Conservation (phyloP, 2,888 invertebrate species). For the Sarcophaga subvicina region DNA sequence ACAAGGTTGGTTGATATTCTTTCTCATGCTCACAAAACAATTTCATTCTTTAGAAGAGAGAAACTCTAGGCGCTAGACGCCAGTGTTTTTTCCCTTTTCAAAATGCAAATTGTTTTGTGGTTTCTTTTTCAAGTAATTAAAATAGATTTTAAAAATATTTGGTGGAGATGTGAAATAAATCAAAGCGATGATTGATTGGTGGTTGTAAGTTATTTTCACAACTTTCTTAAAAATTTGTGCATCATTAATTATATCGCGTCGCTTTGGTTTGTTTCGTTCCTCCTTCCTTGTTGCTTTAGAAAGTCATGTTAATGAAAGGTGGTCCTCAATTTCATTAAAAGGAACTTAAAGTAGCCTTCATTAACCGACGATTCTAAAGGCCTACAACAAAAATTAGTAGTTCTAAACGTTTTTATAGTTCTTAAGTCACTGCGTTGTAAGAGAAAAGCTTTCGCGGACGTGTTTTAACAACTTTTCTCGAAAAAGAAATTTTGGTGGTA, state of each 20-base stretch:
- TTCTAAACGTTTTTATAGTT: not conserved
- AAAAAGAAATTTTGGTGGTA: constrained; percentile 41
- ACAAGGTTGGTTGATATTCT: constrained; percentile 81
- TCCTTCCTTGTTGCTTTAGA: constrained; percentile 37
- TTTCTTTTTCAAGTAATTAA: constrained; percentile 15
- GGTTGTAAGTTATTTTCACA: not conserved
- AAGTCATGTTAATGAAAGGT: constrained; percentile 35
- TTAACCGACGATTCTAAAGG: constrained; percentile 27
- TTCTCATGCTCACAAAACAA: constrained; percentile 48
- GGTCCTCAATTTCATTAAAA: not conserved
- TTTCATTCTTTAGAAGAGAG: constrained; percentile 13
- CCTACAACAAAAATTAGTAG: constrained; percentile 33
- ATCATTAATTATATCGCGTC: constrained; percentile 1
- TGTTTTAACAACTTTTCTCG: constrained; percentile 33
- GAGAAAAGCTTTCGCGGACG: constrained; percentile 45
- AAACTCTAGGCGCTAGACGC: constrained; percentile 66
- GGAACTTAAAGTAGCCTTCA: constrained; percentile 30
- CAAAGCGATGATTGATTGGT: constrained; percentile 35
- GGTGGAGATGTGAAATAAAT: constrained; percentile 49
- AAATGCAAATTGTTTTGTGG: constrained; percentile 52
- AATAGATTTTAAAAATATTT: constrained; percentile 32
- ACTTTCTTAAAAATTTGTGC: not conserved
- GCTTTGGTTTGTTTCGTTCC: constrained; percentile 52
- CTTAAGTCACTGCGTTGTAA: constrained; percentile 40
- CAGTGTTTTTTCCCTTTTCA: constrained; percentile 35